A percentile compares a stretch with the other conserved stretches of the same genome.
These are phyloP conservation scores for Vulpes ferrilata DNA, from an alignment of 2,113 vertebrate genomes.

Conservation along the genomic window DNA sequence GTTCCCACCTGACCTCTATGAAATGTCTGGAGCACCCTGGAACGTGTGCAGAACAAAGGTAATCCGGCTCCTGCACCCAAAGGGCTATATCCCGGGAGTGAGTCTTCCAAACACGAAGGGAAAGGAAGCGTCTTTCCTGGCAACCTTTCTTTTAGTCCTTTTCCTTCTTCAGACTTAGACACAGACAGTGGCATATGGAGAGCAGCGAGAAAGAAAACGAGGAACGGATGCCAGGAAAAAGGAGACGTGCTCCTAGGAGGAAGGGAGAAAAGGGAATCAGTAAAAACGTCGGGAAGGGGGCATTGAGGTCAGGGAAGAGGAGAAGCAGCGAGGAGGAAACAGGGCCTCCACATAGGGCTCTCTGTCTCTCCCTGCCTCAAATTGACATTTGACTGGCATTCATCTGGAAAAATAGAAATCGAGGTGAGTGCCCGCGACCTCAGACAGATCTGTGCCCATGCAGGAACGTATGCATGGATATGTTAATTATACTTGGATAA, in stretches of 20 bases:
- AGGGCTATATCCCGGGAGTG: constrained; percentile 28
- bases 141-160: background rate
- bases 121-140: background rate
- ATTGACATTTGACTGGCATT: background rate
- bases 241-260: background rate
- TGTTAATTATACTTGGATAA: background rate
- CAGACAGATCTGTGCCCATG: background rate
- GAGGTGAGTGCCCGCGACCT: background rate
- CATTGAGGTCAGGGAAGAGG: background rate
- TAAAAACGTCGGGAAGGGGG: background rate
- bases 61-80: background rate
- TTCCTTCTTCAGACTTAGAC: constrained; percentile 11
- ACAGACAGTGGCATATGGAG: background rate
- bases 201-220: background rate
- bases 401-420: background rate
- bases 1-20: background rate
- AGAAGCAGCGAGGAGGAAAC: background rate
- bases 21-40: background rate
- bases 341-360: background rate
- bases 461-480: background rate
- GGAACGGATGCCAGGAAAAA: background rate
- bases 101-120: constrained; percentile 22
- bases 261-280: background rate
- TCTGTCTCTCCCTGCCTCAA: background rate
- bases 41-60: background rate